Evolutionary conservation across 2,797 vertebrate species (phyloP), one percentile per base, ranked within the genome.

Genomic region (Chaetophractus vellerosus): DNA sequence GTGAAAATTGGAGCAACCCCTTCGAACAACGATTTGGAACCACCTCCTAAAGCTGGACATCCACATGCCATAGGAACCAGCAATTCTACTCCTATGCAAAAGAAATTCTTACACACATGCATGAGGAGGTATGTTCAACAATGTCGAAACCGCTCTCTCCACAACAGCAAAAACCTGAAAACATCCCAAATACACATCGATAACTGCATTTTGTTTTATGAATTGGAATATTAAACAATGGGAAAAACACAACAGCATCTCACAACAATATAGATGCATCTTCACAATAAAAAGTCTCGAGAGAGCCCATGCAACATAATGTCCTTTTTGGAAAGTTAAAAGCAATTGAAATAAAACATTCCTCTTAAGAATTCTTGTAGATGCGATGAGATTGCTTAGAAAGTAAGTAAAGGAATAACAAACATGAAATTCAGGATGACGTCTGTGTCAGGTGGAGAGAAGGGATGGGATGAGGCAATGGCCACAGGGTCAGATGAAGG

Each of bases 291-390:
- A 86, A 87, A 79, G 24, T 45, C 38, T 80, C 16, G 15, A 74
- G 90, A 31, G 24, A 52, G 90, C 74, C 81, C 11, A 48, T 19
- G 33, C 2, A 72, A 61, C 55, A 63, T 74, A 31, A 16, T 21
- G 5, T 74, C 21, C 48, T 63, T 92, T 88, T 55, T 8, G 61
- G n/a, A 93, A 94, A 83, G 52, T 59, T 48, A 64, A 91, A 88
- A 78, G 55, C 9, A 69, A 48, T 36, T n/a, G 45, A 24, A 57
- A 59, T 85, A 91, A 72, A 57, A 90, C 4, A 18, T 50, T 89
- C 36, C 11, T 78, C 92, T 97, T 28, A 52, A 33, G 50, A 85
- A 80, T 50, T 69, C 4, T 68, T 45, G 36, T 31, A 6, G 75
- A 50, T 64, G 4, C n/a, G 38, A 10, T 85, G 69, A 68, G 5